Conservation (phyloP, 2,888 invertebrate species). For the Marasmarcha lunaedactyla region DNA sequence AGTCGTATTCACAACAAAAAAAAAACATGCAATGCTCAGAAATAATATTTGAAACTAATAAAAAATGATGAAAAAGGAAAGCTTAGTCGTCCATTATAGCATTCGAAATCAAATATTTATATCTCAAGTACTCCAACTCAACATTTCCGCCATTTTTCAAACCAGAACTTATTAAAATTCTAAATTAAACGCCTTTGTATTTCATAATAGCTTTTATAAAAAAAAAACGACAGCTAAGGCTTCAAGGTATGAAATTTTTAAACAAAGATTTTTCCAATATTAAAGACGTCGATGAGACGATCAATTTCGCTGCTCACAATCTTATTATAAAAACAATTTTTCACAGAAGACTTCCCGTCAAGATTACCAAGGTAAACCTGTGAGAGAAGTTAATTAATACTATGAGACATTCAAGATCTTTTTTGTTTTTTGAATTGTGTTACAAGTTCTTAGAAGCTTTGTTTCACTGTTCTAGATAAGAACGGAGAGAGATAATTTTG, state of each 20-base stretch:
- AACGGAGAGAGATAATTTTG: constrained; percentile 13
- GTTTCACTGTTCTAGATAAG: constrained; percentile 2
- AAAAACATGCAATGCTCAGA: too few species aligned
- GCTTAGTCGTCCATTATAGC: too few species aligned
- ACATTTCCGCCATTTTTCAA: too few species aligned
- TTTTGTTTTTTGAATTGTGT: background rate
- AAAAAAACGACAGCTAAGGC: too few species aligned
- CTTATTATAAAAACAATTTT: constrained; percentile 1
- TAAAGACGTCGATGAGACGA: background rate
- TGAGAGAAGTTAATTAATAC: background rate
- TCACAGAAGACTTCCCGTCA: background rate
- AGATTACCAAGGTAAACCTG: background rate
- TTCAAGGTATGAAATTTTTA: background rate
- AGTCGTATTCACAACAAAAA: too few species aligned
- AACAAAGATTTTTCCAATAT: background rate
- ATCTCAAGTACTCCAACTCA: too few species aligned
- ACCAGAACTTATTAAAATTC: too few species aligned
- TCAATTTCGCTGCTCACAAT: background rate
- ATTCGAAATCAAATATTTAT: too few species aligned
- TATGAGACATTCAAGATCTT: background rate
- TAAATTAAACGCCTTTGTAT: too few species aligned
- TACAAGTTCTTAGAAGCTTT: background rate
- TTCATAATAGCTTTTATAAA: too few species aligned
- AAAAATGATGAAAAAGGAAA: too few species aligned
- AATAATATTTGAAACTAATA: too few species aligned